Conservation (phyloP, 2,888 invertebrate genomes). For the Ichneumon xanthorius region DNA sequence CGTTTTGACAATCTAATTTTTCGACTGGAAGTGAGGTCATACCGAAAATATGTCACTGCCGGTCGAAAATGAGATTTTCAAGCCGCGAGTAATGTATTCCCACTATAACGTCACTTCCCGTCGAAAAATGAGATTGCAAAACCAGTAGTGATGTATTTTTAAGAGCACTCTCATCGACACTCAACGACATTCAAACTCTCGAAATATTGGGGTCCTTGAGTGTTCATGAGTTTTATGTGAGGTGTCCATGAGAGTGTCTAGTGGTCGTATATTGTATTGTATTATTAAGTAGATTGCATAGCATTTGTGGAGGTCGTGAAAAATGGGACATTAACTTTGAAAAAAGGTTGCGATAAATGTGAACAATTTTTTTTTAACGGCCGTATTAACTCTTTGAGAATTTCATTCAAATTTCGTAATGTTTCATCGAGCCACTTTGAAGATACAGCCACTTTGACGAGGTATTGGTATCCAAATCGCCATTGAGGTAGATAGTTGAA, state of each 20-base stretch:
- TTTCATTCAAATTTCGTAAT: neutral
- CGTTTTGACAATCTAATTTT: neutral
- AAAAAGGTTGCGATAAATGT: neutral
- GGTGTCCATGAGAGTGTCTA: too few species aligned
- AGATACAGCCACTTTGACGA: neutral
- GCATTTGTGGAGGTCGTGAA: neutral
- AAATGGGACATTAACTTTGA: neutral
- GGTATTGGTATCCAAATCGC: neutral
- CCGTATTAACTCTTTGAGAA: constrained; percentile 5
- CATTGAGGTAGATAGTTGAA: neutral
- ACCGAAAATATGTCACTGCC: neutral
- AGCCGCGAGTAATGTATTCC: neutral
- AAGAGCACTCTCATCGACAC: neutral
- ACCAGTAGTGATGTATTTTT: neutral
- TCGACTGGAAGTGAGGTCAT: neutral
- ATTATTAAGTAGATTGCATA: neutral
- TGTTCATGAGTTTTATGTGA: too few species aligned
- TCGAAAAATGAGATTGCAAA: neutral
- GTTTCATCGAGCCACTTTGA: constrained; percentile 5
- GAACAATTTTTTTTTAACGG: neutral
- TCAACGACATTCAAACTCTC: neutral
- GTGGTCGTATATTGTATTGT: neutral
- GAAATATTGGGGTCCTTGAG: neutral
- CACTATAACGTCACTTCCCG: neutral
- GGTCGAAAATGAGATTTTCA: neutral